Evolutionary conservation across 2,797 vertebrate species (phyloP).

Genomic region (Xenopus petersii): DNA sequence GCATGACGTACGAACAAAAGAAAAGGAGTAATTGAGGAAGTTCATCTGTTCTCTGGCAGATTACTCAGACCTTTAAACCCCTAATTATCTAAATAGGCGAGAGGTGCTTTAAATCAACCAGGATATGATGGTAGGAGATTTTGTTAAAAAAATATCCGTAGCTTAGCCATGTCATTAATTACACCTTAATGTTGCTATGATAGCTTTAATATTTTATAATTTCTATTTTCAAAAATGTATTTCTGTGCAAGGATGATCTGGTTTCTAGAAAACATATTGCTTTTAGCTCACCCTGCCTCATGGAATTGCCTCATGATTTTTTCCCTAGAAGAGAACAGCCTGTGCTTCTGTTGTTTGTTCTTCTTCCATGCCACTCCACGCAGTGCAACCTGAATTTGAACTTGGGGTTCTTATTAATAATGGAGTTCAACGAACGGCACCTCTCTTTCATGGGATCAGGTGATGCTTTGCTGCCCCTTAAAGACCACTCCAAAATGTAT

Average conservation of each 20-base stretch:
- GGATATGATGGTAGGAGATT: not conserved
- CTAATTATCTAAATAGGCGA: constrained; percentile 23
- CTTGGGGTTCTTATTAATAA: too few relatives aligned
- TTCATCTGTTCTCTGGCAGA: constrained; percentile 3
- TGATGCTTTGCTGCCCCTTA: too few relatives aligned
- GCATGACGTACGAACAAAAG: constrained; percentile 26
- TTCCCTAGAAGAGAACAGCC: constrained; percentile 4
- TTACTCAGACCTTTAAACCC: constrained; percentile 4
- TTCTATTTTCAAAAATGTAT: not conserved
- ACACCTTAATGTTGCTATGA: constrained; percentile 16
- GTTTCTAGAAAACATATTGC: constrained; percentile 17
- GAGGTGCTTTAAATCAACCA: not conserved
- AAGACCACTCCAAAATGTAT: too few relatives aligned
- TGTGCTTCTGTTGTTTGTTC: not conserved
- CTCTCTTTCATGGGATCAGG: too few relatives aligned
- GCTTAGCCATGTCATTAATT: constrained; percentile 13
- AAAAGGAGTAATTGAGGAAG: constrained; percentile 23
- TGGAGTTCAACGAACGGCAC: too few relatives aligned
- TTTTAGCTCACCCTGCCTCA: not conserved
- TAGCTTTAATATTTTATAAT: constrained; percentile 1
- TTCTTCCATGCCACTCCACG: too few relatives aligned
- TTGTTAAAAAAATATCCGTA: not conserved
- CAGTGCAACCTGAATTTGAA: too few relatives aligned
- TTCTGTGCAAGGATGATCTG: not conserved
- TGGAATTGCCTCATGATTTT: not conserved